Conservation (phyloP, 2,797 vertebrate species). For the Epinephelus awoara region DNA sequence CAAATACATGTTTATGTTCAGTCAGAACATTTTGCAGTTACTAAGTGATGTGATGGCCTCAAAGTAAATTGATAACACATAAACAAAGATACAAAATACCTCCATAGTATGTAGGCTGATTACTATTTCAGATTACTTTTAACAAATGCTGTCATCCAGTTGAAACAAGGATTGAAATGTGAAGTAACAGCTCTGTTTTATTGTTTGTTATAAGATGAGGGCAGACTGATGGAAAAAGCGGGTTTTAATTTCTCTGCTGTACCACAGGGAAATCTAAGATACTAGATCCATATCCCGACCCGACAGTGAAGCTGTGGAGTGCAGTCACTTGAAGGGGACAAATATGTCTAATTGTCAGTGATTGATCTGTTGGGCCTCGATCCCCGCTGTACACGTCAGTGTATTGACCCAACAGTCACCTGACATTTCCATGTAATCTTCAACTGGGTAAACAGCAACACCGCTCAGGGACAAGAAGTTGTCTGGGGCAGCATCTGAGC, state of each 20-base stretch:
- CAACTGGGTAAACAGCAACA: constrained; percentile 68
- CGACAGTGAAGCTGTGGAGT: constrained; percentile 55
- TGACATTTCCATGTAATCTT: constrained; percentile 82
- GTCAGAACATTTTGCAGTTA: background rate
- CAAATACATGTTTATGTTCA: background rate
- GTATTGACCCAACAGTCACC: constrained; percentile 80
- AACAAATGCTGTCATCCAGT: constrained; percentile 5
- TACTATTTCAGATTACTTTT: background rate
- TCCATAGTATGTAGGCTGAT: background rate
- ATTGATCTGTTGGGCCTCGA: constrained; percentile 78
- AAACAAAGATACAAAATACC: background rate
- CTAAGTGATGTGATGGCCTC: background rate
- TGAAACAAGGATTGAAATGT: background rate
- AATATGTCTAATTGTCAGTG: constrained; percentile 81
- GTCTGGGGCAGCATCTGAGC: constrained; percentile 44
- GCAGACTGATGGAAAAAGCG: background rate
- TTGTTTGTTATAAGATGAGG: constrained; percentile 19
- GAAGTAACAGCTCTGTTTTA: constrained; percentile 27
- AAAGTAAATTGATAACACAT: background rate
- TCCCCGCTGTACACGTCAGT: constrained; percentile 32
- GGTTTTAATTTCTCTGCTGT: constrained; percentile 66
- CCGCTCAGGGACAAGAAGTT: constrained; percentile 34
- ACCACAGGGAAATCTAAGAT: constrained; percentile 63
- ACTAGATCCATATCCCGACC: constrained; percentile 68
- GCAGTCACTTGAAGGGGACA: constrained; percentile 71